These are phyloP conservation scores for Tolypeutes matacus DNA, from an alignment of 2,797 vertebrate genomes.

Conservation along the genomic window DNA sequence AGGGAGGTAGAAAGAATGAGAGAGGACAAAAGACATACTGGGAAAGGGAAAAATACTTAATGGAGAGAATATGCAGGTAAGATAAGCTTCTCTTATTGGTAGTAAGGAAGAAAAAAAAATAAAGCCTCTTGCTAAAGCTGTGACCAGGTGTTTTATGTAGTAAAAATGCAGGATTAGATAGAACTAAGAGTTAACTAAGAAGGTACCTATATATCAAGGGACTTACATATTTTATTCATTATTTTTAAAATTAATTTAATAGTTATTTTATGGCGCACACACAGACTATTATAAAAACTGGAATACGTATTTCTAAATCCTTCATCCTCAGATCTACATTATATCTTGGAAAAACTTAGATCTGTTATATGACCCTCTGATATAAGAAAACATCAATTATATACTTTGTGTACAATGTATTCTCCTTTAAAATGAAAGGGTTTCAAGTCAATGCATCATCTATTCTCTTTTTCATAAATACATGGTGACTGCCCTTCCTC, in stretches of 20 bases:
- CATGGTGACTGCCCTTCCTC: neutral
- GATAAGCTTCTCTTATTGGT: neutral
- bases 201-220: neutral
- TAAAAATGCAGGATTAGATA: neutral
- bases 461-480: slow-evolving; percentile 26
- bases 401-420: neutral
- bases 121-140: neutral
- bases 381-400: neutral
- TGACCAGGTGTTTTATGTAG: neutral
- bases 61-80: neutral
- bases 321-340: neutral
- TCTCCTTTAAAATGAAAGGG: neutral
- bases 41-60: neutral
- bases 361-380: neutral
- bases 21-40: neutral
- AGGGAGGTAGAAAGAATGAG: neutral
- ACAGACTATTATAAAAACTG: neutral
- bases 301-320: neutral
- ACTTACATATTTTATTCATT: neutral
- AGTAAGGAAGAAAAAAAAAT: neutral
- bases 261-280: neutral
- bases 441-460: neutral
- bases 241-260: neutral
- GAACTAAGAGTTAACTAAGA: neutral
- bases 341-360: neutral